These are phyloP conservation scores for Alloscopus bannaensis DNA, from an alignment of 2,888 invertebrate genomes.

Conservation along the genomic window DNA sequence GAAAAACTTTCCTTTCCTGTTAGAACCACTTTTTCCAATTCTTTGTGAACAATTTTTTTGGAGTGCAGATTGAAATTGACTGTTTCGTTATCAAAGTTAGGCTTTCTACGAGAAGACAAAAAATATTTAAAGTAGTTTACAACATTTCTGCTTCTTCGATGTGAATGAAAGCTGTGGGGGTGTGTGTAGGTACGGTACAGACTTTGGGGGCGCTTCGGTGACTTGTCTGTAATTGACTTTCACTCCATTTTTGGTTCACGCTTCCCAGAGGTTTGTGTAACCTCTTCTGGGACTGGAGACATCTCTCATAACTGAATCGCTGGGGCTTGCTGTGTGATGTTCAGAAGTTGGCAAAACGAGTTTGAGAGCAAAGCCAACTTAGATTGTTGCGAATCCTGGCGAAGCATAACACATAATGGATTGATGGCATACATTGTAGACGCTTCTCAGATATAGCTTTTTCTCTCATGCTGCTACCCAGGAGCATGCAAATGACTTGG, in stretches of 20 bases:
- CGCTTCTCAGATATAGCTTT: too few species aligned
- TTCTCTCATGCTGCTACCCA: too few species aligned
- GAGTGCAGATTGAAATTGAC: not conserved
- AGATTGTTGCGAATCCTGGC: too few species aligned
- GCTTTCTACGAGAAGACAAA: not conserved
- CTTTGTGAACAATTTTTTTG: not conserved
- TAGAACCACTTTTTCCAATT: constrained; percentile 2
- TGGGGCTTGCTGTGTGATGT: too few species aligned
- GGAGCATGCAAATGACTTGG: too few species aligned
- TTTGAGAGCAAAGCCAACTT: too few species aligned
- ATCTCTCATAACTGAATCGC: too few species aligned
- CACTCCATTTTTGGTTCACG: constrained; percentile 26
- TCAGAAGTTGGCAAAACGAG: constrained; percentile 41
- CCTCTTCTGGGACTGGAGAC: too few species aligned
- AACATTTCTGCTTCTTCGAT: not conserved
- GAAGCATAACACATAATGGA: too few species aligned
- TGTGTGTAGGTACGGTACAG: not conserved
- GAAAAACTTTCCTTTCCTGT: not conserved
- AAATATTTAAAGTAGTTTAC: constrained; percentile 12
- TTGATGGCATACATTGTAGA: too few species aligned
- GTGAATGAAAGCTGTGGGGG: not conserved
- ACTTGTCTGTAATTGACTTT: constrained; percentile 53
- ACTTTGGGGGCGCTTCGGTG: constrained; percentile 30
- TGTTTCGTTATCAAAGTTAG: constrained; percentile 1
- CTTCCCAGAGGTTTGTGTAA: too few species aligned